Base-by-base conservation (phyloP, 2,797 vertebrate species). In the Peromyscus melanophrys region DNA sequence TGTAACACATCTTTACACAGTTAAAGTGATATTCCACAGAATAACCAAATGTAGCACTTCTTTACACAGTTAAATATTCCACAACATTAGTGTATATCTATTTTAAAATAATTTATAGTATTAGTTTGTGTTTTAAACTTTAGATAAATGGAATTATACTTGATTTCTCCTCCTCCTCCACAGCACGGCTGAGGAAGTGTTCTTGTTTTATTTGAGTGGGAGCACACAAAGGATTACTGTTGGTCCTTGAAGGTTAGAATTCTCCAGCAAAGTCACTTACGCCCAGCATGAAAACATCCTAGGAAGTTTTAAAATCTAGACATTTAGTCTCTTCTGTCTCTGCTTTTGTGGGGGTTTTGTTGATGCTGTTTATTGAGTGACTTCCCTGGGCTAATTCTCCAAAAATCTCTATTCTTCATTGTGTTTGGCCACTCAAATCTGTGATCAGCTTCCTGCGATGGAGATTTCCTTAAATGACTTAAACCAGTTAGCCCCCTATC, bases 241-340 rank as follows among this genome's bases (percentile, higher is more conserved):
- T 77, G 76, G 61, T 37, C 34, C 85, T 84, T 61, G 67, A 88
- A 88, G 69, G 82, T 93, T 71, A 82, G 81, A 71, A 87, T 83
- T 78, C 61, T 29, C 69, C 69, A 90, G n/a, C 8, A 69, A 88
- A 93, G 69, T 25, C 88, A 88, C 88, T 78, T 86, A 55, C 46
- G 59, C 55, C 14, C 77, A 63, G 59, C n/a, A 61, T 90, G 90
- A 82, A 73, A 73, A 71, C 94, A 90, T 87, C 29, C 27, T 17
- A 34, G 82, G 49, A 89, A 86, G 67, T 93, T 95, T 96, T 52
- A 34, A 87, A 63, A 82, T 93, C 80, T 82, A 82, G 40, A 27
- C 49, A 82, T 82, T 76, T 71, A 82, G 43, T 80, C 77, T 29
- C 90, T 84, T 29, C 55, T 37, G 8, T 8, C 73, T 96, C 49